Base-by-base conservation (phyloP, 2,888 invertebrate species). In the Epistrophe eligans region DNA sequence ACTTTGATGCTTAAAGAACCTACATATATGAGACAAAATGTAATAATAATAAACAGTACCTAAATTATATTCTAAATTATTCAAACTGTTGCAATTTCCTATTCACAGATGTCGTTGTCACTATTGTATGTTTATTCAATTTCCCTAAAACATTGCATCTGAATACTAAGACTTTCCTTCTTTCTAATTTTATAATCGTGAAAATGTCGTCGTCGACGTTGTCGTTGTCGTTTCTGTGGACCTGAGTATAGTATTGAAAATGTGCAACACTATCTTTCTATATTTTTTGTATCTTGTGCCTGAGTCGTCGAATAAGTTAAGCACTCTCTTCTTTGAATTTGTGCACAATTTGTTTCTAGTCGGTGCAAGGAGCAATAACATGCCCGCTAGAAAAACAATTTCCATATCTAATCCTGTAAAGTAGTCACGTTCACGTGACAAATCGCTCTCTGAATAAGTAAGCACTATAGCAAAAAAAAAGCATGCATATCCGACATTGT, bases 381-480 rank as follows among this genome's bases (percentile, higher is more conserved):
- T 52, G 40, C 64, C 66, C 28, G 7, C 7, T 7, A 35, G 35
- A 66, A 58, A 66, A 58, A 45, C 17, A 58, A 66, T 60, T 58
- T 45, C 71, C 32, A 45, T 48, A 45, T 64, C 32, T 66, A 57
- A 35, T 67, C 8, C 48, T 35, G 64, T 43, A 71, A 64, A 55
- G 48, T 64, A 77, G 70, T 66, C 45, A 58, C 19, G 40, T 67
- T 15, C 32, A 43, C 67, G 79, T 79, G 74, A 79, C 70, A 79
- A 84, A 84, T 35, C 62, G 67, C 55, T 57, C 50, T 58, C 43
- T 66, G 77, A 70, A 74, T 71, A 84, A 67, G 64, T 62, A 74
- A 74, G 55, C 66, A 74, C 70, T 52, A 73, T 4, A 24, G 32
- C 4, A 15, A 43, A 58, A 19, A 74, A 60, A 58, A 19, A 74